Evolutionary conservation across 2,113 vertebrate genomes (phyloP).

Genomic region (Muntiacus reevesi): DNA sequence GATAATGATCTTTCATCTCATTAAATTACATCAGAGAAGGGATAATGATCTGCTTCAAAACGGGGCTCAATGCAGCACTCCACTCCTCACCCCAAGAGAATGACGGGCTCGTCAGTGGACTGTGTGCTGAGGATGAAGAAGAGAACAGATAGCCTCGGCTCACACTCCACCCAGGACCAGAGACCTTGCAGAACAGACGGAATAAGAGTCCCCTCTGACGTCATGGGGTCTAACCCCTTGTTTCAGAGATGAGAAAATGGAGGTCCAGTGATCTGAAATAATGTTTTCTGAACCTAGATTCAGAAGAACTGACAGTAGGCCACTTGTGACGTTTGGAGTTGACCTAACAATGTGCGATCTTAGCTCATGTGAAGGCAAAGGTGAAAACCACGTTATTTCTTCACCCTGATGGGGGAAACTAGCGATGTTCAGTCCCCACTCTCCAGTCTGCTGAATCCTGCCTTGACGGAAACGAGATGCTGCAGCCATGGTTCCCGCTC

Average conservation of each 20-base stretch:
- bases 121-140: background rate
- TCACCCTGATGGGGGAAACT: background rate
- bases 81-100: background rate
- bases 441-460: background rate
- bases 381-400: background rate
- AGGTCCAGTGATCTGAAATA: background rate
- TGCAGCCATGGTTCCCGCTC: background rate
- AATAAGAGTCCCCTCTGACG: accelerated
- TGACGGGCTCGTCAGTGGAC: accelerated
- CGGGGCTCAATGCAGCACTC: background rate
- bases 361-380: background rate
- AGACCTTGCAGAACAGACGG: background rate
- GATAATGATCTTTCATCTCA: background rate
- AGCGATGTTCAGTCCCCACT: background rate
- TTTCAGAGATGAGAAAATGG: background rate
- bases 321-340: background rate
- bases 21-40: background rate
- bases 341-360: background rate
- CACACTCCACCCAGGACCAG: background rate
- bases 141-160: background rate
- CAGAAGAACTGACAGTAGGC: background rate
- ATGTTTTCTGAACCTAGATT: too few relatives aligned
- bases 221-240: background rate
- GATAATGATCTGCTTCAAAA: background rate
- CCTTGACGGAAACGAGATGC: background rate